Evolutionary conservation across 1,140 invertebrate species (phyloP), one percentile per base, ranked within the genome.

Genomic region (Dendrolimus punctatus): DNA sequence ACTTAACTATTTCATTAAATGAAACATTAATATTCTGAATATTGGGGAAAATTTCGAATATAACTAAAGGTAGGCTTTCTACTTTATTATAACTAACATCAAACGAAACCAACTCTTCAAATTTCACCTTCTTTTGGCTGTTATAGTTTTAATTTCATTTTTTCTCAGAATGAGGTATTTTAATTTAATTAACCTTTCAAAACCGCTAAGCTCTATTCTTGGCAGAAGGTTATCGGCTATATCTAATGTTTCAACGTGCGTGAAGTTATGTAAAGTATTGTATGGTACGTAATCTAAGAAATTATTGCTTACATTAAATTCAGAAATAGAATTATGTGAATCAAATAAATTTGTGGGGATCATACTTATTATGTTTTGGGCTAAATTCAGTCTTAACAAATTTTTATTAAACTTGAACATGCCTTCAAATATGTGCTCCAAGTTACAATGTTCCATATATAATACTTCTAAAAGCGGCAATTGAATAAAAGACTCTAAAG

Each of bases 291-390:
- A 75, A 51, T 84, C 78, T 55, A 86, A 62, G 56, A 84, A 84
- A 55, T 86, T 86, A 53, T 84, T 86, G 55, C 79, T 86, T 47
- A 86, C 68, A 63, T 86, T 86, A 38, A 83, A 76, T 53, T 83
- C 78, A 23, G 72, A 71, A 58, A 86, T 64, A 6, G 73, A 73
- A 60, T 79, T 80, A 54, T 70, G 67, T 45, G 55, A 40, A 44
- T 73, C 71, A 64, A 86, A 81, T 38, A 84, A 53, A 48, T 66
- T 72, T 46, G 61, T 54, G 37, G 83, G 76, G 47, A 80, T 67
- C 40, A 65, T 66, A 60, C 76, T 80, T 8, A 86, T 73, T 57
- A 86, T 83, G 62, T 86, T 86, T 62, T 86, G 80, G 51, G 80
- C 80, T 52, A 86, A 52, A 51, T 84, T 84, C 49, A 86, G 56